Percentiles rank a stretch among this genome's conserved stretches.
These are phyloP conservation scores for Lagorchestes hirsutus DNA, from an alignment of 2,797 vertebrate species.

Conservation along the genomic window DNA sequence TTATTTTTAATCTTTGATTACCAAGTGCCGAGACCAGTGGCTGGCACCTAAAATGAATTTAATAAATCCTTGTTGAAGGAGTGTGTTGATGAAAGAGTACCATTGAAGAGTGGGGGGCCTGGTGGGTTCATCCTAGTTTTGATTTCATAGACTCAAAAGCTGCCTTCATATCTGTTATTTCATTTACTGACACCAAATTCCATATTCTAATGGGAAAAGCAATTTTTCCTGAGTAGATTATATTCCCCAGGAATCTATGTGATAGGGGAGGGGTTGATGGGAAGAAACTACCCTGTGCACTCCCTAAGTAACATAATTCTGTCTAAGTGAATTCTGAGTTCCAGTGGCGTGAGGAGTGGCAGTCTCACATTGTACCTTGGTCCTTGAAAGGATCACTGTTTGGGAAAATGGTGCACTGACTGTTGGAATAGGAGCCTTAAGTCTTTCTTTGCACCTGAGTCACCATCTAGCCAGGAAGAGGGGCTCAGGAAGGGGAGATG, in stretches of 20 bases:
- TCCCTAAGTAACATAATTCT: neutral
- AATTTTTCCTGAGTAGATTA: neutral
- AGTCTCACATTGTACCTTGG: neutral
- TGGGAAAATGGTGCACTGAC: neutral
- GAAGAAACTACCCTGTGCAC: neutral
- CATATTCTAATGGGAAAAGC: neutral
- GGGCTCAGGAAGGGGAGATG: neutral
- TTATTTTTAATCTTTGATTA: neutral
- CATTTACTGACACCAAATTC: neutral
- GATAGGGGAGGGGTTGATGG: neutral
- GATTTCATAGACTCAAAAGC: neutral
- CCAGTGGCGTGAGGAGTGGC: neutral
- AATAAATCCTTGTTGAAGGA: neutral
- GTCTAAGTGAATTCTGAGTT: neutral
- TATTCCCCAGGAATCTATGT: neutral
- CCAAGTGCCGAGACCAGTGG: neutral
- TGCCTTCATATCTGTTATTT: neutral
- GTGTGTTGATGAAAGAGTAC: neutral
- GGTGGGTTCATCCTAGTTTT: neutral
- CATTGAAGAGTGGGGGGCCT: neutral
- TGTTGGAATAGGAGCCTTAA: neutral
- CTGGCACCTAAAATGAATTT: neutral
- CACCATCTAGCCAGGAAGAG: neutral
- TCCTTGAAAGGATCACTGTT: neutral
- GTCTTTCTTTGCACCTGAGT: neutral